Conservation (phyloP, 1,140 invertebrate species). For the Drosophila novamexicana region DNA sequence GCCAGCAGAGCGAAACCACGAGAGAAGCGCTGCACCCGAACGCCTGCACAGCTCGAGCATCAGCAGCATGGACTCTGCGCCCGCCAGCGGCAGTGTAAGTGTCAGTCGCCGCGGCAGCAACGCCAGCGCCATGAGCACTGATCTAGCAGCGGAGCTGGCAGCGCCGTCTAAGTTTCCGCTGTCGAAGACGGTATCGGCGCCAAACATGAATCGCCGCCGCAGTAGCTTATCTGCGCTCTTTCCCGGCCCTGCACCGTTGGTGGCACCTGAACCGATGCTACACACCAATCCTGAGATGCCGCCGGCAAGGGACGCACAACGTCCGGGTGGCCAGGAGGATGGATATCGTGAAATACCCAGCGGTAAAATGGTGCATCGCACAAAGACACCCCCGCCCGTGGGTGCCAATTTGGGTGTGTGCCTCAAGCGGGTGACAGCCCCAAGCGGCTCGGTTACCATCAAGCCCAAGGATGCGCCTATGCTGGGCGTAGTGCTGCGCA, state of each 20-base stretch:
- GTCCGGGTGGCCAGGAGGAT: constrained; percentile 41
- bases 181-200: constrained; percentile 69
- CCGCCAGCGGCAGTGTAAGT: constrained; percentile 48
- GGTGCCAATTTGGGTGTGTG: constrained; percentile 75
- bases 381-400: constrained; percentile 77
- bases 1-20: constrained; percentile 35
- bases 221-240: constrained; percentile 71
- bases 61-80: constrained; percentile 71
- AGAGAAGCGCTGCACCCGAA: constrained; percentile 69
- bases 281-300: constrained; percentile 56
- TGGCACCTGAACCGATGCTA: constrained; percentile 66
- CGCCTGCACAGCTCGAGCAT: constrained; percentile 75
- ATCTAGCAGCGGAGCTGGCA: constrained; percentile 12
- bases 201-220: constrained; percentile 61
- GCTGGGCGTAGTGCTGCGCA: constrained; percentile 79
- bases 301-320: constrained; percentile 10
- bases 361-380: constrained; percentile 78
- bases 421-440: constrained; percentile 72
- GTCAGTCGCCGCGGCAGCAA: constrained; percentile 76
- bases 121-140: constrained; percentile 51
- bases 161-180: constrained; percentile 59
- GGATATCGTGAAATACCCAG: constrained; percentile 71
- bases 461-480: constrained; percentile 78
- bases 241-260: constrained; percentile 73
- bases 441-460: constrained; percentile 64